Evolutionary conservation across 2,888 invertebrate species (phyloP).

Genomic region (Sphaeridia pumilis): DNA sequence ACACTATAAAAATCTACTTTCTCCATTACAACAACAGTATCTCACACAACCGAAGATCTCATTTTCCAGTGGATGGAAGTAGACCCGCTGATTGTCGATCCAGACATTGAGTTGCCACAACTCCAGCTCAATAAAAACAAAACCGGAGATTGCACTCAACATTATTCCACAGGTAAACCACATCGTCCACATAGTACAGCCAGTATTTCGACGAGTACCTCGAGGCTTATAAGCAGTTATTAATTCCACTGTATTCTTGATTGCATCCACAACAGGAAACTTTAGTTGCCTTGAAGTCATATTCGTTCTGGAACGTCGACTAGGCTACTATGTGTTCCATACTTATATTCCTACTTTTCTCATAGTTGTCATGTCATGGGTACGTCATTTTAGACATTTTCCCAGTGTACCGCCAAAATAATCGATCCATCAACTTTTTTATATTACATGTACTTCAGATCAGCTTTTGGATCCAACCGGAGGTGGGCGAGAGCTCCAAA

Average conservation of each 20-base stretch:
- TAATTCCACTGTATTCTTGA: not conserved
- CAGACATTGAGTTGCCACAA: constrained; percentile 81
- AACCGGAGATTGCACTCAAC: constrained; percentile 82
- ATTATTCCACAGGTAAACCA: constrained; percentile 68
- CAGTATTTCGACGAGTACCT: too few species aligned
- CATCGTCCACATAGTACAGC: not conserved
- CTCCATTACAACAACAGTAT: constrained; percentile 50
- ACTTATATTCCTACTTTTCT: constrained; percentile 88
- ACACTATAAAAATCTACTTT: too few species aligned
- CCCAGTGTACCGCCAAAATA: not conserved
- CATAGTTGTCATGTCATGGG: constrained; percentile 50
- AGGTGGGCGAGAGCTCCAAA: constrained; percentile 7
- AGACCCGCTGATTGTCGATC: constrained; percentile 74
- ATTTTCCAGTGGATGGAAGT: constrained; percentile 81
- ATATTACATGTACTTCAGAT: not conserved
- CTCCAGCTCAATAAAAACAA: constrained; percentile 73
- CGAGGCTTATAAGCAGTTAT: too few species aligned
- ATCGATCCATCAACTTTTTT: not conserved
- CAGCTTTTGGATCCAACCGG: constrained; percentile 39
- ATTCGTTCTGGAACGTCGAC: constrained; percentile 72
- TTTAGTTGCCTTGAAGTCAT: constrained; percentile 85
- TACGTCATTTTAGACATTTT: constrained; percentile 13
- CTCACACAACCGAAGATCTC: constrained; percentile 87
- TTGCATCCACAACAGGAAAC: constrained; percentile 52
- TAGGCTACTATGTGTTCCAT: constrained; percentile 85